A percentile compares a stretch with the other conserved stretches of the same genome.
phyloP scores from a whole-genome alignment of 2,113 vertebrate genomes.

The Hyla sarda region DNA sequence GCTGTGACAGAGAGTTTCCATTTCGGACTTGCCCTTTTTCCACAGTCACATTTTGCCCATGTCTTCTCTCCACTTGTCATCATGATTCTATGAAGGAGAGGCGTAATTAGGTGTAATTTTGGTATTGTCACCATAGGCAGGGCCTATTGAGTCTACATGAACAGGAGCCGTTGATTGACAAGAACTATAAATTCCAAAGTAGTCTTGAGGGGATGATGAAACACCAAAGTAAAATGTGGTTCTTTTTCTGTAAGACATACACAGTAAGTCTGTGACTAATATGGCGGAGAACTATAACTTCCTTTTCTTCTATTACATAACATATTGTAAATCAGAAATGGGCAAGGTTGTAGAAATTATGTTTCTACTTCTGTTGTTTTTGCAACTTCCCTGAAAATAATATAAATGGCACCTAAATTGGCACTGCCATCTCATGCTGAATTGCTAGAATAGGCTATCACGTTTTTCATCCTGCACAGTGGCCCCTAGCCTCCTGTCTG shows the following conservation, averaged over 20 bases:
- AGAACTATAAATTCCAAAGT: neutral
- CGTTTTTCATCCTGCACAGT: too few species aligned
- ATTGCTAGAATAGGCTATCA: too few species aligned
- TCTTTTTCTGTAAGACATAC: neutral
- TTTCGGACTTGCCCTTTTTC: slow-evolving; percentile 20
- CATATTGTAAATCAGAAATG: neutral
- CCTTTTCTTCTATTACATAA: neutral
- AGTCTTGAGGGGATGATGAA: slow-evolving; percentile 38
- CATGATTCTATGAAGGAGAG: slow-evolving; percentile 16
- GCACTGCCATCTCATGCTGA: too few species aligned
- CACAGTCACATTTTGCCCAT: neutral
- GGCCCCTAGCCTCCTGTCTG: too few species aligned
- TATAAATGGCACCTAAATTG: too few species aligned
- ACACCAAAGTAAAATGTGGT: neutral
- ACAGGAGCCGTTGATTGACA: slow-evolving; percentile 44
- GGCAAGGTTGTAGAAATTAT: neutral
- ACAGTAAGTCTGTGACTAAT: neutral
- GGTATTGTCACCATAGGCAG: slow-evolving; percentile 42
- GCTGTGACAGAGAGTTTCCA: slow-evolving; percentile 2
- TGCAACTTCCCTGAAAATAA: too few species aligned
- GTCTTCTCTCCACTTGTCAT: neutral
- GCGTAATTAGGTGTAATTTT: slow-evolving; percentile 52
- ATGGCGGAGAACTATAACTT: neutral
- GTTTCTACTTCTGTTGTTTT: neutral
- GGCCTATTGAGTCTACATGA: slow-evolving; percentile 26